A percentile compares a stretch with the other conserved stretches of the same genome.
These are phyloP conservation scores for Perognathus longimembris DNA, from an alignment of 2,113 vertebrate genomes.

Conservation along the genomic window DNA sequence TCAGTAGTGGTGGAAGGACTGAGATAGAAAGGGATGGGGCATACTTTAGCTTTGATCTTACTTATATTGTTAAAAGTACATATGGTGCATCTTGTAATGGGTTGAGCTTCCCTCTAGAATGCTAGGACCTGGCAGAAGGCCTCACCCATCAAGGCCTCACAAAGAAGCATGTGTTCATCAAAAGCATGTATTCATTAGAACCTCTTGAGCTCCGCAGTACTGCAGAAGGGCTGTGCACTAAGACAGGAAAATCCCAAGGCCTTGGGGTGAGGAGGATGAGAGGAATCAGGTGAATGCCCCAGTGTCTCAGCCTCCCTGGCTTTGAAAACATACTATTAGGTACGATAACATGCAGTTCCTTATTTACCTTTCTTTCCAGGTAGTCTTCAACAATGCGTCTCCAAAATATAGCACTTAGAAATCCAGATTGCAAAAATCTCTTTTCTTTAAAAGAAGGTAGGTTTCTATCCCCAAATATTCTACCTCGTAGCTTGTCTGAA, in stretches of 20 bases:
- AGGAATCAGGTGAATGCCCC: background rate
- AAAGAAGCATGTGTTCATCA: background rate
- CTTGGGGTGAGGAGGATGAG: background rate
- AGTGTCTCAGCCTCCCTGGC: background rate
- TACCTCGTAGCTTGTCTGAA: background rate
- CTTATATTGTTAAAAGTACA: background rate
- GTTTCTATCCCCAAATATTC: conserved; percentile 7
- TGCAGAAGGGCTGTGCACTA: background rate
- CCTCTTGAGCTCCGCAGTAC: background rate
- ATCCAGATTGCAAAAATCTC: background rate
- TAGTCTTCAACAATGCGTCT: background rate
- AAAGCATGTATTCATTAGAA: background rate
- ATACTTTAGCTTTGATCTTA: background rate
- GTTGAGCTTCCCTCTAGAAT: background rate
- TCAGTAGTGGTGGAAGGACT: background rate
- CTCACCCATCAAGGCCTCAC: background rate
- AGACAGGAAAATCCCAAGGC: background rate
- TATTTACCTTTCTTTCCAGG: background rate
- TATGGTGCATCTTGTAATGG: background rate
- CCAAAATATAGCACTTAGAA: background rate
- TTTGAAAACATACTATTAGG: background rate
- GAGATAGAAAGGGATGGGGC: background rate
- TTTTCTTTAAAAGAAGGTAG: background rate
- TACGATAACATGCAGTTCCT: background rate
- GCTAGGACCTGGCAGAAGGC: background rate